Conservation (phyloP, 2,888 invertebrate species). For the Choreutis nemorana region DNA sequence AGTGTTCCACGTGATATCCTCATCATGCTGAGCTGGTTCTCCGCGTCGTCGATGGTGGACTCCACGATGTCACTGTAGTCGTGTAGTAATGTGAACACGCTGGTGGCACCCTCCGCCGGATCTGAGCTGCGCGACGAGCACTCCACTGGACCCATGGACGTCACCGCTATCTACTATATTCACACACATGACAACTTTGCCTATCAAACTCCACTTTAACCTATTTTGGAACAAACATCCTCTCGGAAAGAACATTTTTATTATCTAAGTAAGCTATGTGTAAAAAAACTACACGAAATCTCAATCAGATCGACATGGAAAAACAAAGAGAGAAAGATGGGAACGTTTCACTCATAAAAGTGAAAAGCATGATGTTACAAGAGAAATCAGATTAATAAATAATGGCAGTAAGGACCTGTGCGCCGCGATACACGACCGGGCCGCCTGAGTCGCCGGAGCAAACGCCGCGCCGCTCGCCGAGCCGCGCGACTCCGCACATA, state of each 20-base stretch:
- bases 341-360: too few species aligned
- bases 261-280: too few species aligned
- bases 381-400: too few species aligned
- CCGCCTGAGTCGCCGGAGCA: conserved; percentile 55
- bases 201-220: too few species aligned
- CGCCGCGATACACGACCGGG: conserved; percentile 30
- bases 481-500: conserved; percentile 25
- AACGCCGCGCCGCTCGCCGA: conserved; percentile 23
- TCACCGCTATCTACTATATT: conserved; percentile 28
- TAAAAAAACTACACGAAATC: too few species aligned
- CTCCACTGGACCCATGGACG: conserved; percentile 42
- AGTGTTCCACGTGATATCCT: conserved; percentile 5
- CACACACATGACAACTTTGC: too few species aligned
- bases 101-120: conserved; percentile 21
- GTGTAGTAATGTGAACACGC: conserved; percentile 42
- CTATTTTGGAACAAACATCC: too few species aligned
- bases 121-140: conserved; percentile 13
- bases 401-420: conserved; percentile 17
- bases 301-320: too few species aligned
- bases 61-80: conserved; percentile 33
- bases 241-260: too few species aligned
- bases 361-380: too few species aligned
- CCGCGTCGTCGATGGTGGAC: conserved; percentile 30
- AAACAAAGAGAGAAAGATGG: too few species aligned
- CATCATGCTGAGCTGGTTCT: conserved; percentile 24